Conservation (phyloP, 2,888 invertebrate genomes). For the Xanthia icteritia region DNA sequence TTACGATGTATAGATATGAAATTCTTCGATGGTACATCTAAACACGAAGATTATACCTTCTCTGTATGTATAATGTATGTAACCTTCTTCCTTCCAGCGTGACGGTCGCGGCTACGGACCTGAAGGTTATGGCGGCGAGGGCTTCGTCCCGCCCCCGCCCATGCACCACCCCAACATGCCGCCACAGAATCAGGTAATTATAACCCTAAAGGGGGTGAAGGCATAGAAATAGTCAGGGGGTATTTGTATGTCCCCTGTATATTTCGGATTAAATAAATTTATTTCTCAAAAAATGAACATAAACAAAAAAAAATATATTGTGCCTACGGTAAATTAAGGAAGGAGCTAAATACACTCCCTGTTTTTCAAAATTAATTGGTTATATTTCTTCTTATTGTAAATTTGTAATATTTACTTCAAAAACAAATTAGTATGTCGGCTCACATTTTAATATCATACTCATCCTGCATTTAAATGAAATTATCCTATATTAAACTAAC, state of each 20-base stretch:
- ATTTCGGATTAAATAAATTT: background rate
- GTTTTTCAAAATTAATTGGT: background rate
- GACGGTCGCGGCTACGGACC: constrained; percentile 87
- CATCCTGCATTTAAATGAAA: background rate
- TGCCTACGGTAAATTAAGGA: background rate
- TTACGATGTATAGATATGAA: too few relatives aligned
- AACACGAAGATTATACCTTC: too few relatives aligned
- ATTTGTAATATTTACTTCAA: background rate
- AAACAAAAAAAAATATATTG: background rate
- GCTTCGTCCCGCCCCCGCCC: constrained; percentile 85
- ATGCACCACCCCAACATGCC: constrained; percentile 89
- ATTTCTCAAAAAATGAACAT: background rate
- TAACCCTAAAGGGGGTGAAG: constrained; percentile 4
- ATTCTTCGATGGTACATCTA: too few relatives aligned
- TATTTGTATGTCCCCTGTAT: background rate
- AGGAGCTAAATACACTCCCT: background rate
- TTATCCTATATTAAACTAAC: background rate
- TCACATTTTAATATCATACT: background rate
- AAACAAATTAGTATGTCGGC: background rate
- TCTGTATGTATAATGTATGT: too few relatives aligned
- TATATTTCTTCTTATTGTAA: background rate
- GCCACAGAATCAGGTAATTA: constrained; percentile 86
- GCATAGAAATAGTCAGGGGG: too few relatives aligned
- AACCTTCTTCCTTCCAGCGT: constrained; percentile 74
- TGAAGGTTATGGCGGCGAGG: constrained; percentile 87